These are phyloP conservation scores for Toxonevra muliebris DNA, from an alignment of 2,888 invertebrate genomes.

Conservation along the genomic window DNA sequence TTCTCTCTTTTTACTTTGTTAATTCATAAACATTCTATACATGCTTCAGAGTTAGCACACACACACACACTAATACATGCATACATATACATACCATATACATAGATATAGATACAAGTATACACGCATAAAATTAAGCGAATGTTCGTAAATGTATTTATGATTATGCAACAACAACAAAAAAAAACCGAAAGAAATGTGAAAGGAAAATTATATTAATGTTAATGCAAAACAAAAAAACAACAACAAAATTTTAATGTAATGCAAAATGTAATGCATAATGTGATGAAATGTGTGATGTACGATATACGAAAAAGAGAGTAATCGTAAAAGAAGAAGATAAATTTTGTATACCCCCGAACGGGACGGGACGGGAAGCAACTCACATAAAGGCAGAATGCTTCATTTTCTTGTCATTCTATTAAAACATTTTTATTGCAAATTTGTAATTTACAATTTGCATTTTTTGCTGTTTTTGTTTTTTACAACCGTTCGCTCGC, in stretches of 20 bases:
- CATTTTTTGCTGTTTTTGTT: constrained; percentile 49
- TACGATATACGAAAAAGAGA: constrained; percentile 7
- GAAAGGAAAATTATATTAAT: constrained; percentile 52
- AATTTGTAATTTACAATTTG: constrained; percentile 64
- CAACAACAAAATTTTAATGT: constrained; percentile 35
- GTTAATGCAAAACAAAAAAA: constrained; percentile 51
- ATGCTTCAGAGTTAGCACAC: constrained; percentile 42
- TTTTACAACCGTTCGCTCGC: constrained; percentile 52
- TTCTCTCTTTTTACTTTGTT: constrained; percentile 26
- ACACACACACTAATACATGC: constrained; percentile 8
- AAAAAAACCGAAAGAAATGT: too few species aligned
- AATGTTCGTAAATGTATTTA: constrained; percentile 61
- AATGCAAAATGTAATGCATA: constrained; percentile 54
- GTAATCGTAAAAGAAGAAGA: constrained; percentile 28
- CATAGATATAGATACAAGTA: not conserved
- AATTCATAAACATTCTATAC: constrained; percentile 45
- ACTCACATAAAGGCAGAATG: constrained; percentile 59
- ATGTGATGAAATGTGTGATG: constrained; percentile 49
- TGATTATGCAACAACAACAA: constrained; percentile 54
- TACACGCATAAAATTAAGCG: constrained; percentile 42
- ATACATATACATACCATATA: not conserved
- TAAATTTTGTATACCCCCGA: constrained; percentile 34
- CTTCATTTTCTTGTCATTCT: constrained; percentile 61
- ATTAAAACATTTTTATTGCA: constrained; percentile 62
- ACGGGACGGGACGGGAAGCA: too few species aligned